phyloP scores from a whole-genome alignment of 2,113 vertebrate species.

The Phalacrocorax carbo region DNA sequence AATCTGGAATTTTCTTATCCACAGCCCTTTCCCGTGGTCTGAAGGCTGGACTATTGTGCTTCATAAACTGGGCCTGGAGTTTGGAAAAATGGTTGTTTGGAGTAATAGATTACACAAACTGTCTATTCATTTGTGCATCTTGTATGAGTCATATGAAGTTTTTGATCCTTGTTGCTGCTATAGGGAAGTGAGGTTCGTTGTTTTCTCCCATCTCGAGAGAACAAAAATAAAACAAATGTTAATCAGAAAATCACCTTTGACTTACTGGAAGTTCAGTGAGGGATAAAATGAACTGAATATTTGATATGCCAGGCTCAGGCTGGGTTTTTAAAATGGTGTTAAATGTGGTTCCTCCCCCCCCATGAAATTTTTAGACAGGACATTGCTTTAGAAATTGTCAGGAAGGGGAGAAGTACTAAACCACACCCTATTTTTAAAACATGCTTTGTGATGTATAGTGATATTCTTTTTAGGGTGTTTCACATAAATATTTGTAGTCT shows the following conservation, averaged over 20 bases:
- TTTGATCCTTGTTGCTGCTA: not conserved
- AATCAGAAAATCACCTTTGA: not conserved
- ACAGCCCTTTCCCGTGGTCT: not conserved
- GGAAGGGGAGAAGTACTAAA: not conserved
- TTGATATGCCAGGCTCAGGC: not conserved
- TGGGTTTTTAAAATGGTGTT: not conserved
- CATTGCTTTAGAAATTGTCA: not conserved
- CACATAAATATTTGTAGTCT: not conserved
- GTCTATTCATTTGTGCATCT: not conserved
- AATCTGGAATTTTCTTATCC: not conserved
- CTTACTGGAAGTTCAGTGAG: not conserved
- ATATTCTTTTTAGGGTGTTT: not conserved
- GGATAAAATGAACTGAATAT: not conserved
- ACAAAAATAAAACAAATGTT: not conserved
- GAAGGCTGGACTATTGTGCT: not conserved
- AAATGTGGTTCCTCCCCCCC: accelerated
- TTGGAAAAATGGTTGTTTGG: not conserved
- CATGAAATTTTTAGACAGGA: not conserved
- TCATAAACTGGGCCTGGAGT: not conserved
- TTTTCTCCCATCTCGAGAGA: not conserved
- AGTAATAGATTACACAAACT: not conserved
- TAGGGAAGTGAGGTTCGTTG: not conserved
- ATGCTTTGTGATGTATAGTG: not conserved
- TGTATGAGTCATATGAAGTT: accelerated
- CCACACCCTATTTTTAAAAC: not conserved